Percentiles rank a stretch among this genome's conserved stretches.
Conservation (phyloP, 2,888 invertebrate species). For the Pachydiplax longipennis region DNA sequence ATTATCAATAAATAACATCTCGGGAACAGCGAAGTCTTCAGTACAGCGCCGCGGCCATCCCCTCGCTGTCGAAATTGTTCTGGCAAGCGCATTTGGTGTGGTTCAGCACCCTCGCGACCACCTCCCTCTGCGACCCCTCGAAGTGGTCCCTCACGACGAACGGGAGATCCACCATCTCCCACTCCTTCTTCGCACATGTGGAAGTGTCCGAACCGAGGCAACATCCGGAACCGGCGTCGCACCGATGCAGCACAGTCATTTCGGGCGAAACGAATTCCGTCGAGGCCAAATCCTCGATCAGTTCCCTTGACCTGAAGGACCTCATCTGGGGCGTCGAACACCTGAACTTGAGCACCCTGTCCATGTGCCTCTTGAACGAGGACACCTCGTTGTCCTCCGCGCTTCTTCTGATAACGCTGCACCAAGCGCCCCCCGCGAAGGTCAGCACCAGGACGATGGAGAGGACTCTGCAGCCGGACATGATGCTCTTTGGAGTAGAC, state of each 20-base stretch:
- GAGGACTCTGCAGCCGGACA: neutral
- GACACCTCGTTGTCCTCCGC: neutral
- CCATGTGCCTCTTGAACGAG: neutral
- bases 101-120: neutral
- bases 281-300: neutral
- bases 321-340: conserved; percentile 1
- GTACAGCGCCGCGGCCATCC: no score
- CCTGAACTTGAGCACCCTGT: neutral
- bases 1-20: no score
- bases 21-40: no score
- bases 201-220: neutral
- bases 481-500: neutral
- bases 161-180: neutral
- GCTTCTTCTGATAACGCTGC: neutral
- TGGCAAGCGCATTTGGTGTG: neutral
- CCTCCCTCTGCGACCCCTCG: neutral
- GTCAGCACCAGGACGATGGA: neutral
- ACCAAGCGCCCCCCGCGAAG: neutral
- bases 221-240: conserved; percentile 9
- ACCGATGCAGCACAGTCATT: neutral
- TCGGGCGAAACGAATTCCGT: neutral
- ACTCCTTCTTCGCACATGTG: neutral
- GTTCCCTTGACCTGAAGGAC: neutral
- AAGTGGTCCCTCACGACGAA: neutral
- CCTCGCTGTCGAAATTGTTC: neutral